Evolutionary conservation across 2,888 invertebrate species (phyloP), one percentile per base, ranked within the genome.

Genomic region (Zaprionus bogoriensis): DNA sequence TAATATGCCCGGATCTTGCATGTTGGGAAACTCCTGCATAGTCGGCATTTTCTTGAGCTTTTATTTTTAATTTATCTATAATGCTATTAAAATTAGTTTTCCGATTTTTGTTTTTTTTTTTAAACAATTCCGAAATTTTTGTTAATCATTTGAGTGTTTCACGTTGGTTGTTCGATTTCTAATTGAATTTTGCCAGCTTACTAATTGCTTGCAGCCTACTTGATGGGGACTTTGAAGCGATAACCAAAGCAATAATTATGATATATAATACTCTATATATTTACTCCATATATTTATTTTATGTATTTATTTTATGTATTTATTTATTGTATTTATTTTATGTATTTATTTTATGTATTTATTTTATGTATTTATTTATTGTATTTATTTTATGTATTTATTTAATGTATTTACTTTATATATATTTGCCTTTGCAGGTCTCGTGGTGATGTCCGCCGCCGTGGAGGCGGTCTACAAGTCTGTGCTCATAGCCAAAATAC

Each of bases 381-480:
- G 23, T 19, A 23, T 22, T 27, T 1, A 17, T 4, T 17, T 50
- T 42, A n/a, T 14, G 5, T n/a, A n/a, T 12, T 9, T 12, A n/a
- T 27, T n/a, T 7, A 38, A 25, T 50, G 23, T 19, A 23, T 22
- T 27, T 1, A 17, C 4, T 17, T 50, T 42, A n/a, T 14, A 4
- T n/a, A n/a, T n/a, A n/a, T n/a, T n/a, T n/a, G n/a, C n/a, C n/a
- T n/a, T 2, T 28, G 5, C 17, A 96, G 98, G 98, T 76, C 91
- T 96, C 42, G 96, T 98, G 74, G 95, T 97, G 0, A 94, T 98
- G 94, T 97, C 96, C 2, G 92, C 95, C 45, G 94, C 95, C 72
- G 93, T 98, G 47, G 98, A 98, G 88, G 95, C 96, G 88, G 96
- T 98, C 14, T 93, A 95, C 61, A 93, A 94, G 47, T 96, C 96